Conservation (phyloP, 2,797 vertebrate species). For the Gymnocypris eckloni region DNA sequence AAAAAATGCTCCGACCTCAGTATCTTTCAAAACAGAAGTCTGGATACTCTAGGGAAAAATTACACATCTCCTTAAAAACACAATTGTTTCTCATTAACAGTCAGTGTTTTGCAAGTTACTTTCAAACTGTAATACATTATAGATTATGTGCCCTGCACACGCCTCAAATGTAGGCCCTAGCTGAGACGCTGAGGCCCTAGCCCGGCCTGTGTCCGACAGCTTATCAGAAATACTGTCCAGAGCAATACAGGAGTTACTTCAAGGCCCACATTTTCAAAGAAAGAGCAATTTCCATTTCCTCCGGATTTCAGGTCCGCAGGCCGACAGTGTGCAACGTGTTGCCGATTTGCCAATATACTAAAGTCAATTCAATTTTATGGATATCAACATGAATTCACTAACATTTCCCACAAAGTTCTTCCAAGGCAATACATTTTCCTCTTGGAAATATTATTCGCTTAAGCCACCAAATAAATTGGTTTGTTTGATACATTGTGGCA, state of each 20-base stretch:
- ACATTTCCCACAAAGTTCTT: not conserved
- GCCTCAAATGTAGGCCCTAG: too few species aligned
- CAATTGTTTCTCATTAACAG: not conserved
- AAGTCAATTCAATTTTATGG: not conserved
- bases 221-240: too few species aligned
- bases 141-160: too few species aligned
- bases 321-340: too few species aligned
- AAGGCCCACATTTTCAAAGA: too few species aligned
- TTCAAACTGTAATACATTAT: too few species aligned
- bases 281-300: too few species aligned
- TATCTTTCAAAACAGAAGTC: conserved; percentile 22
- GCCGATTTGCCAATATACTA: not conserved
- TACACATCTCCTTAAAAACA: not conserved
- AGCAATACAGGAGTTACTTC: too few species aligned
- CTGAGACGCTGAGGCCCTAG: too few species aligned
- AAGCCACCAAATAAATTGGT: not conserved
- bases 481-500: not conserved
- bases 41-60: not conserved
- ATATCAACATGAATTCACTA: not conserved
- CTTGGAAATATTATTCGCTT: not conserved
- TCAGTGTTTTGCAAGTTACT: too few species aligned
- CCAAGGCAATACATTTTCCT: not conserved
- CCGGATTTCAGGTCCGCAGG: too few species aligned
- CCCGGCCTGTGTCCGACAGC: too few species aligned
- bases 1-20: conserved; percentile 55